Percentiles rank a stretch among this genome's conserved stretches.
Evolutionary conservation across 1,140 invertebrate genomes (phyloP).

Genomic region (Palaemon carinicauda): DNA sequence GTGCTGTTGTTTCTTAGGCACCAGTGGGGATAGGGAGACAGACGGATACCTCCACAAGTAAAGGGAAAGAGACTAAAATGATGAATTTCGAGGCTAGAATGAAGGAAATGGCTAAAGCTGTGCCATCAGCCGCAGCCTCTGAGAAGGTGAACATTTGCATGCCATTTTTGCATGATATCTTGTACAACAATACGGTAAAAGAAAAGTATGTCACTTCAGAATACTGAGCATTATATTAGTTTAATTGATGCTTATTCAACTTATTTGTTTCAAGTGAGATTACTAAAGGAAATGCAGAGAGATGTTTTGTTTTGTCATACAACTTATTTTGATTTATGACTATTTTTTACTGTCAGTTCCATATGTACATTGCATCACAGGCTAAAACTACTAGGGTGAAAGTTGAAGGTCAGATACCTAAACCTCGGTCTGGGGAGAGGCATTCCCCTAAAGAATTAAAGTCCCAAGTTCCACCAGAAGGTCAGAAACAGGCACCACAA

Average conservation of each 20-base stretch:
- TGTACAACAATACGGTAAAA: not conserved
- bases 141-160: conserved; percentile 52
- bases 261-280: not conserved
- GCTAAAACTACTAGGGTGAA: not conserved
- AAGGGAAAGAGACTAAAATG: conserved; percentile 45
- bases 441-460: not conserved
- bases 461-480: not conserved
- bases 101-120: conserved; percentile 36
- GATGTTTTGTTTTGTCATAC: not conserved
- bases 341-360: not conserved
- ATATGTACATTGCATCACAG: conserved; percentile 18
- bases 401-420: not conserved
- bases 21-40: conserved; percentile 27
- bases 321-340: not conserved
- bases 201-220: not conserved
- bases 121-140: conserved; percentile 15
- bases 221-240: too few species aligned
- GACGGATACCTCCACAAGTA: conserved; percentile 23
- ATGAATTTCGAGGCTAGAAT: conserved; percentile 50
- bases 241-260: not conserved
- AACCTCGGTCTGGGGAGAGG: not conserved
- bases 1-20: conserved; percentile 44
- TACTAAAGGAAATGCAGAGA: not conserved
- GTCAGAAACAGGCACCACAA: not conserved
- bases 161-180: conserved; percentile 39